These are phyloP conservation scores for Psittacula derbiana DNA, from an alignment of 2,797 vertebrate genomes.

Conservation along the genomic window DNA sequence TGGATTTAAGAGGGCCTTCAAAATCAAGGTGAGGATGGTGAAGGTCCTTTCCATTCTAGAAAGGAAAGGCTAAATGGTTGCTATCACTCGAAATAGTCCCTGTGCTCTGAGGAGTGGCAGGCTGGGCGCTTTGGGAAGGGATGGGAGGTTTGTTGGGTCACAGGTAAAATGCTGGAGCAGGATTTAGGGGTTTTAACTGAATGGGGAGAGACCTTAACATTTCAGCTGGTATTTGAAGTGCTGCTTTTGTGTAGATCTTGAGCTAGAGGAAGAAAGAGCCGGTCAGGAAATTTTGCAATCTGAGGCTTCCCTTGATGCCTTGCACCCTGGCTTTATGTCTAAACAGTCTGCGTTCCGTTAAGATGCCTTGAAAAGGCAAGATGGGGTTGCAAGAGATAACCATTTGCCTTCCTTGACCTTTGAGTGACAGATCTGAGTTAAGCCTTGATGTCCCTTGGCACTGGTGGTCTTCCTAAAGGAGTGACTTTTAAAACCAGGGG, in stretches of 20 bases:
- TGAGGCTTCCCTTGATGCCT: not conserved
- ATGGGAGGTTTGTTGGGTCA: not conserved
- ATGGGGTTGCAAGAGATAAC: not conserved
- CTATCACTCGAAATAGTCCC: rapidly evolving
- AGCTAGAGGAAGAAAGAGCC: not conserved
- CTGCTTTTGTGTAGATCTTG: not conserved
- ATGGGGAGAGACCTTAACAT: not conserved
- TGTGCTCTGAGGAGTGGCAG: not conserved
- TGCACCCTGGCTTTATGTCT: not conserved
- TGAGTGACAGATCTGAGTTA: not conserved
- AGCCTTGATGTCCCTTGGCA: not conserved
- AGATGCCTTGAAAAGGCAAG: not conserved
- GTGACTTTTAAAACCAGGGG: not conserved
- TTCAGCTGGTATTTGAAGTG: not conserved
- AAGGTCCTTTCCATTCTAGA: rapidly evolving
- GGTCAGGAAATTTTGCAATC: not conserved
- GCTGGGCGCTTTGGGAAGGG: not conserved
- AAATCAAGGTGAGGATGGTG: conserved; percentile 88
- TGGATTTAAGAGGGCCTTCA: conserved; percentile 97
- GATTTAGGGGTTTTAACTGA: not conserved
- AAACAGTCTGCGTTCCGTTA: not conserved
- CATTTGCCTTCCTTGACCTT: not conserved
- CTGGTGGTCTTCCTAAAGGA: not conserved
- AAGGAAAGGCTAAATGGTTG: not conserved
- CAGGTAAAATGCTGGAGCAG: not conserved